Evolutionary conservation across 2,888 invertebrate species (phyloP), one percentile per base, ranked within the genome.

Genomic region (Oegoconia quadripuncta): DNA sequence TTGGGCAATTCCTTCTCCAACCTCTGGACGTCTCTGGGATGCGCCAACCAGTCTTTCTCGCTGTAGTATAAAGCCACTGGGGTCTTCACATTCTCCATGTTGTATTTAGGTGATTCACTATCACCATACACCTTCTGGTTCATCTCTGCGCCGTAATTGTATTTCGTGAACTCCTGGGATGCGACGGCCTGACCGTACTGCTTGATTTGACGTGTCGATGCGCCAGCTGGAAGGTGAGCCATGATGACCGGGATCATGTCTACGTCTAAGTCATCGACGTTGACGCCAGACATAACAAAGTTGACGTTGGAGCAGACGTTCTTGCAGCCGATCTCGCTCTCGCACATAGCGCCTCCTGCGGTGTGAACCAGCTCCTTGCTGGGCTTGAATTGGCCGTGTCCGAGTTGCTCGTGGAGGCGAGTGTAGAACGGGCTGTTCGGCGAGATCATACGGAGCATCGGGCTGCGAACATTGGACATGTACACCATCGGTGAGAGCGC

Each of bases 1-100:
- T 89, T 88, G 33, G 90, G 89, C 26, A 94, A 76, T 48, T 88
- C 80, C 3, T 69, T 64, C 33, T 83, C 79, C 44, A 93, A 67
- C 29, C 81, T 80, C 25, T 86, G 66, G 1, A 92, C 91, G 47
- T 93, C 92, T 53, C 73, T 70, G 29, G 89, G 88, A 41, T 88
- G 79, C 12, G 93, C 89, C 34, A 95, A 71, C 90, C 91, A 91
- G 72, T 95, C 95, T 31, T 91, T 90, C 11, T 74, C 71, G 40
- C 79, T 75, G 64, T 73, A 75, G 68, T 76, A 82, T 33, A 89
- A 52, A 1, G 63, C 64, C 13, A 88, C 81, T 1, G 89, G 88
- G 0, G 65, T 72, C 15, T 53, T 57, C n/a, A 88, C 84, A 25
- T 71, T 62, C 8, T 64, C 51, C 56, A 88, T 54, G 37, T 82